Base-by-base conservation (phyloP, 2,113 vertebrate species). In the Pelmatolapia mariae region DNA sequence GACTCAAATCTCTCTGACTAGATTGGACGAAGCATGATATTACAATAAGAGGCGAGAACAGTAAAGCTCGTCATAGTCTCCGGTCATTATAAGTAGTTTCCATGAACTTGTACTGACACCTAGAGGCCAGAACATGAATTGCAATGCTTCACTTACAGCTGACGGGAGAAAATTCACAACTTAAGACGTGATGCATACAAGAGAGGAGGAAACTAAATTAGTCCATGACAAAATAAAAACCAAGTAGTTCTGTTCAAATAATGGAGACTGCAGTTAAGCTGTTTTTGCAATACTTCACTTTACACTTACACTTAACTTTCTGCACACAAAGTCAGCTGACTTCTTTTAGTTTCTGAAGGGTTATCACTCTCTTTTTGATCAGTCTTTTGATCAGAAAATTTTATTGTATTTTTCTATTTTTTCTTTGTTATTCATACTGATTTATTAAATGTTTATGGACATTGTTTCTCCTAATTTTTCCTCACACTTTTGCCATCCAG, bases 21-120 rank as follows among this genome's bases (percentile, higher is more conserved):
- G 18, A 54, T 59, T 9, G 80, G 63, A 47, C 2, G 50, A 82
- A 53, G n/a, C 12, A 56, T 7, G 80, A 54, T 26, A 43, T 31
- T 16, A 38, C 19, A 76, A 29, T 33, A 68, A 29, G 22, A 45
- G 24, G 13, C 2, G 11, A 73, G 40, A 12, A 40, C 29, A 45
- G 16, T 29, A 18, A 80, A 81, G 12, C 11, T 81, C 26, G 10
- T 12, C 9, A 50, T 45, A 11, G 18, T 50, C 63, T 81, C 11
- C 3, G 2, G 31, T 38, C 22, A 10, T 3, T 19, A 29, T 40
- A 45, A 22, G 19, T 12, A 76, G 18, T 85, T 87, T 10, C 7
- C 6, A 63, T 85, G 63, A 40, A 50, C 83, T 81, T 87, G 83
- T 38, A 89, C 93, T 94, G 96, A 95, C 96, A 91, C 71, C 95